Evolutionary conservation across 2,888 invertebrate species (phyloP), one percentile per base, ranked within the genome.

Genomic region (Ochropacha duplaris): DNA sequence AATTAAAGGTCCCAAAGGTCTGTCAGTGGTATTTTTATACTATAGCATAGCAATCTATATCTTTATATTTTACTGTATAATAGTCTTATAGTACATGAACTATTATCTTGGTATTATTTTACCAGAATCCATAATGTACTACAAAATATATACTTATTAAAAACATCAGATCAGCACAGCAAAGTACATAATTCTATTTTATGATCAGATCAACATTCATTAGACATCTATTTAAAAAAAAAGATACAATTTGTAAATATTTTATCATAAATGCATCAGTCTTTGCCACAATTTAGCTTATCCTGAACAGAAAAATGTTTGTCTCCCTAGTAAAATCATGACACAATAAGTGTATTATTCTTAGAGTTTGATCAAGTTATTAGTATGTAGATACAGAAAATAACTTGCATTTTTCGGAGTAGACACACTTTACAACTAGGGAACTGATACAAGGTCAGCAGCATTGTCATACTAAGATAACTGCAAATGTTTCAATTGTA

Each of bases 121-220:
- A 31, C 2, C 12, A 31, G 12, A 31, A 31, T 31, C 31, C 28
- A 28, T 28, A 9, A 9, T 9, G 9, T 28, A 9, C 9, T 28
- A 28, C 28, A 28, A 28, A 28, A 31, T 31, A 31, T 36, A 9
- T 9, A n/a, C 9, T n/a, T 36, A n/a, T n/a, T n/a, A n/a, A n/a
- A n/a, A n/a, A n/a, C n/a, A n/a, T n/a, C 36, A 36, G 36, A 36
- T 36, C 36, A 36, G 36, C 14, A 36, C 1, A 5, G 31, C 31
- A 31, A 52, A 31, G 22, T 24, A 24, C n/a, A n/a, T n/a, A n/a
- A 64, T 74, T 71, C 65, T 71, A 70, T 64, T 61, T 57, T 50
- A 54, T 58, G 52, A 22, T 76, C 77, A 77, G 76, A 77, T 78
- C 75, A 77, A 72, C 64, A 71, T 66, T 66, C 66, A 60, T 64